These are phyloP conservation scores for Ceyx melanurus DNA, from an alignment of 2,113 vertebrate genomes.

Conservation along the genomic window DNA sequence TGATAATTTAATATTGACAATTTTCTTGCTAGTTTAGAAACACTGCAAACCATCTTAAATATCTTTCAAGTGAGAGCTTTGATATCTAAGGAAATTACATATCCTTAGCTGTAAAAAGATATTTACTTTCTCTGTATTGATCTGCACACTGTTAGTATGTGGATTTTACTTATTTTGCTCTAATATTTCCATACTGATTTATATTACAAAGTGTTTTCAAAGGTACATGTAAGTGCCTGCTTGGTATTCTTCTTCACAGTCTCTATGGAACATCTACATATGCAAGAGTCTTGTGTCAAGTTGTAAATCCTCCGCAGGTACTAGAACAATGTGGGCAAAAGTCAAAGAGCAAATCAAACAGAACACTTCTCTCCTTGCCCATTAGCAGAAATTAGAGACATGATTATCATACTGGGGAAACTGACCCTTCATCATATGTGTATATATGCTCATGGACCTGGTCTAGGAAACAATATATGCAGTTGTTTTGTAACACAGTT, in stretches of 20 bases:
- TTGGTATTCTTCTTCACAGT: not conserved
- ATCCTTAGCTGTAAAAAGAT: not conserved
- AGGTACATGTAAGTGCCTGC: rapidly evolving
- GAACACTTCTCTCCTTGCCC: not conserved
- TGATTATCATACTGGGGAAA: not conserved
- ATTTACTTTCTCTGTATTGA: not conserved
- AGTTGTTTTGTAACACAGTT: not conserved
- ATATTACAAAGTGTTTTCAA: not conserved
- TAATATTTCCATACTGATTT: not conserved
- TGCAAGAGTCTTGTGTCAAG: not conserved
- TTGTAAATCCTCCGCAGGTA: not conserved
- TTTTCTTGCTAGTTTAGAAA: not conserved
- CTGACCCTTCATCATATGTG: rapidly evolving
- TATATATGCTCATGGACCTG: not conserved
- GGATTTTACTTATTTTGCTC: not conserved
- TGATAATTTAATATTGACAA: not conserved
- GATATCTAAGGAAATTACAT: not conserved
- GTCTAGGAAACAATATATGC: not conserved
- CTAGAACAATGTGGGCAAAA: not conserved
- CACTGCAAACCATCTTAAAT: not conserved
- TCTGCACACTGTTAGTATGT: not conserved
- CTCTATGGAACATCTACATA: not conserved
- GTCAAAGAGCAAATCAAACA: not conserved
- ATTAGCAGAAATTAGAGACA: not conserved
- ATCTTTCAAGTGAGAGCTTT: not conserved